Conservation (phyloP, 1,140 invertebrate genomes). For the Drosophila bipectinata region DNA sequence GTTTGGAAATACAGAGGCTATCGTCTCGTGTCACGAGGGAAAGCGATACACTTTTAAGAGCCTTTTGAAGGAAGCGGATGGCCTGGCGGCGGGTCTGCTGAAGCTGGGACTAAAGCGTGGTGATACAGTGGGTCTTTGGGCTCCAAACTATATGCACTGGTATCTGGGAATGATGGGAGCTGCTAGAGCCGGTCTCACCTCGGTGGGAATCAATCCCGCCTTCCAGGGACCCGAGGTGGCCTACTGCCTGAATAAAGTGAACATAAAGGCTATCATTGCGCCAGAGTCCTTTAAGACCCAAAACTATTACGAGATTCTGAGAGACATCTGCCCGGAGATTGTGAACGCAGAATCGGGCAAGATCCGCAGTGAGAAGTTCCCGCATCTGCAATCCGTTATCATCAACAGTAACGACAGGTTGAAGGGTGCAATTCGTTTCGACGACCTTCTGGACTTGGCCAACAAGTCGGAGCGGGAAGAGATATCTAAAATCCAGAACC, state of each 20-base stretch:
- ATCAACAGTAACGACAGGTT: slow-evolving; percentile 85
- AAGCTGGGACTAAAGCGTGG: slow-evolving; percentile 91
- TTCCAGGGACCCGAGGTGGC: slow-evolving; percentile 91
- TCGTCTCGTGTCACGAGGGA: slow-evolving; percentile 87
- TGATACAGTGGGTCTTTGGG: slow-evolving; percentile 95
- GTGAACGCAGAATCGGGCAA: slow-evolving; percentile 47
- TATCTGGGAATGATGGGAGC: slow-evolving; percentile 90
- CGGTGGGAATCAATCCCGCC: slow-evolving; percentile 94
- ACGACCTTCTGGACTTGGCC: slow-evolving; percentile 85
- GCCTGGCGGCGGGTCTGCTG: slow-evolving; percentile 91
- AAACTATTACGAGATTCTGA: slow-evolving; percentile 90
- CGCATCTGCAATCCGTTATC: slow-evolving; percentile 86
- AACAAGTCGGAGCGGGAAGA: slow-evolving; percentile 58
- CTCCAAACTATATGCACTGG: slow-evolving; percentile 94
- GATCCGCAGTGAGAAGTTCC: slow-evolving; percentile 82
- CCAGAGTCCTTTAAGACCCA: slow-evolving; percentile 88
- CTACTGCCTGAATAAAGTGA: slow-evolving; percentile 92
- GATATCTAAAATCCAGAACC: slow-evolving; percentile 42
- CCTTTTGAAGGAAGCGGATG: slow-evolving; percentile 88
- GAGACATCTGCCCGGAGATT: slow-evolving; percentile 85
- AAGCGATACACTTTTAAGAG: slow-evolving; percentile 87
- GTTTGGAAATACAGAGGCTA: slow-evolving; percentile 86
- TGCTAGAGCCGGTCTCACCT: slow-evolving; percentile 91
- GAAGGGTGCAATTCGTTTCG: slow-evolving; percentile 86
- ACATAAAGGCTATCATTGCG: slow-evolving; percentile 89